Percentiles rank a stretch among this genome's conserved stretches.
These are phyloP conservation scores for Sebastes fasciatus DNA, from an alignment of 2,113 vertebrate species.

Conservation along the genomic window DNA sequence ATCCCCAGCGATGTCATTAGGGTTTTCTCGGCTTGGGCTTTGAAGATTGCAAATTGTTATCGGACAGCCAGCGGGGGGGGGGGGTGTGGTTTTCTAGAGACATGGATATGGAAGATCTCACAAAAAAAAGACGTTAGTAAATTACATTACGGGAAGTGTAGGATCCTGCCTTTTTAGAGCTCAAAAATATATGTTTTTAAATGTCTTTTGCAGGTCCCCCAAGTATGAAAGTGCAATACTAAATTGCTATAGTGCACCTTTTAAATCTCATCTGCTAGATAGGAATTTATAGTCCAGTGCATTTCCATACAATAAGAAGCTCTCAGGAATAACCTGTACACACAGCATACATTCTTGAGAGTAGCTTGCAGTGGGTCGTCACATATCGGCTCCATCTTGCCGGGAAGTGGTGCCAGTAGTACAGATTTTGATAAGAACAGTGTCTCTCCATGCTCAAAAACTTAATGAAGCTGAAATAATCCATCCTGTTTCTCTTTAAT, in stretches of 20 bases:
- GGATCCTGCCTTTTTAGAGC: background rate
- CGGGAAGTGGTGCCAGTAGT: background rate
- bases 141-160: background rate
- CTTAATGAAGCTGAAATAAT: background rate
- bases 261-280: background rate
- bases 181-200: background rate
- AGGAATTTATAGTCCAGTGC: background rate
- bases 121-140: background rate
- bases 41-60: background rate
- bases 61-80: background rate
- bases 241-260: no score
- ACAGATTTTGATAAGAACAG: background rate
- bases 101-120: background rate
- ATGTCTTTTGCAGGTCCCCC: background rate
- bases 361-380: background rate
- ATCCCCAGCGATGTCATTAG: conserved; percentile 24
- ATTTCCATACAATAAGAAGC: background rate
- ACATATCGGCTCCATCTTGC: background rate
- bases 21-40: background rate
- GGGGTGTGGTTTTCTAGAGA: background rate
- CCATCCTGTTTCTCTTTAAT: background rate
- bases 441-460: background rate
- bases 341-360: background rate
- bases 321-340: background rate
- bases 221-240: no score